Conservation (phyloP, 1,140 invertebrate species). For the Drosophila guanche region DNA sequence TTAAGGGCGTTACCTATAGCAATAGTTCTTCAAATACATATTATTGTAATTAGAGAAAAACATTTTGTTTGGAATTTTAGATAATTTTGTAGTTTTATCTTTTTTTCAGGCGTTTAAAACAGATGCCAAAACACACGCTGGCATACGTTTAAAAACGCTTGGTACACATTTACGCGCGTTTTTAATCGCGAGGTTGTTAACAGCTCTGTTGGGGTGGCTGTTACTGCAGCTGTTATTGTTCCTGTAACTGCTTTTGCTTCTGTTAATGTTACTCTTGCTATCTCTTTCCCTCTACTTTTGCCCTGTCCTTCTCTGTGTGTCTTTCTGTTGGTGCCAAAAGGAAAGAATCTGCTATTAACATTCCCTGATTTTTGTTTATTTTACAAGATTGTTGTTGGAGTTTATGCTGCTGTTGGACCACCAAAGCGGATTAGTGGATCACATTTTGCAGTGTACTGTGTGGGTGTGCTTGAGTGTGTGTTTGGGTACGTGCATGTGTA, state of each 20-base stretch:
- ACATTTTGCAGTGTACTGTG: too few species aligned
- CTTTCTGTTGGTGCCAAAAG: background rate
- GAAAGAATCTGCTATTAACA: conserved; percentile 61
- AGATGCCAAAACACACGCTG: too few species aligned
- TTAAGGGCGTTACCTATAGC: conserved; percentile 71
- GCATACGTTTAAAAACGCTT: conserved; percentile 41
- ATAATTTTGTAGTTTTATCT: background rate
- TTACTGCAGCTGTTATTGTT: conserved; percentile 4
- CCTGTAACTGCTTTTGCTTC: conserved; percentile 27
- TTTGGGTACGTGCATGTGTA: conserved; percentile 32
- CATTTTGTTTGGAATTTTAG: conserved; percentile 37
- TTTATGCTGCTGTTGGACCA: conserved; percentile 48
- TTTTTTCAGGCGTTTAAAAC: background rate
- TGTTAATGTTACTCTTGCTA: background rate
- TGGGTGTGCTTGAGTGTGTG: conserved; percentile 2
- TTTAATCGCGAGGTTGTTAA: conserved; percentile 25
- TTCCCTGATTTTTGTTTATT: conserved; percentile 59
- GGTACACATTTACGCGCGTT: conserved; percentile 25
- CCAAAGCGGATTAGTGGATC: conserved; percentile 22
- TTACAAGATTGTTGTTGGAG: conserved; percentile 37
- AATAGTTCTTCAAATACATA: conserved; percentile 81
- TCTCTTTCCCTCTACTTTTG: conserved; percentile 14
- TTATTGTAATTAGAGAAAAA: conserved; percentile 82
- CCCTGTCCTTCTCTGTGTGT: background rate
- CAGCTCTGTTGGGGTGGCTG: background rate